Base-by-base conservation (phyloP, 2,113 vertebrate genomes). In the Copsychus sechellarum region DNA sequence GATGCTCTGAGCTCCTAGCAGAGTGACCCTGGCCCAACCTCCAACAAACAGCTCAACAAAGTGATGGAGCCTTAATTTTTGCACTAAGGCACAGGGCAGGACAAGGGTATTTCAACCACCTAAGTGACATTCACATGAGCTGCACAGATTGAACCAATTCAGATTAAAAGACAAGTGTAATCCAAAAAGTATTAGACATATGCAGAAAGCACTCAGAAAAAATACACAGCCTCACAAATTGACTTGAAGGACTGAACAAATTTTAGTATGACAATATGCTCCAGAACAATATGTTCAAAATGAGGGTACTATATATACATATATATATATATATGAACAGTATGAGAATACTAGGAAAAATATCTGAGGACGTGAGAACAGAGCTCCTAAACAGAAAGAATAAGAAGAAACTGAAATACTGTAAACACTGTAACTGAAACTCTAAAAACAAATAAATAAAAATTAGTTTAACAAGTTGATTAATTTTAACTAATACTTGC, bases 261-360 rank as follows among this genome's bases (percentile, higher is more conserved):
- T 90, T 65, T 71, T 43, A 78, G 33, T 29, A 48, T 11, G 17
- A 86, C 80, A 89, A 76, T 42, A 48, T 36, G 53, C 73, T 87
- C 56, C 70, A 84, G 77, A 95, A 84, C 40, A 88, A 18, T 47
- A 65, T n/a, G 65, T 72, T 93, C 89, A 91, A 91, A 79, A 71
- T 25, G 16, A 79, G 34, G 24, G n/a, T 54, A 56, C 57, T 81
- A 17, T 48, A 76, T n/a, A n/a, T n/a, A n/a, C n/a, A n/a, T 81
- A 88, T 93, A 65, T 43, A 67, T 9, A 65, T 14, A 24, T 43
- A 72, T 11, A 50, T 0, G 3, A 93, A 61, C 60, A 64, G 36
- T n/a, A 43, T 24, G 29, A 62, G 43, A 33, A 73, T 29, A 36
- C 11, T 42, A 40, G 23, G 24, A 84, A 42, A 92, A 92, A 19